A percentile compares a stretch with the other conserved stretches of the same genome.
Conservation (phyloP, 2,797 vertebrate species). For the Thaleichthys pacificus region DNA sequence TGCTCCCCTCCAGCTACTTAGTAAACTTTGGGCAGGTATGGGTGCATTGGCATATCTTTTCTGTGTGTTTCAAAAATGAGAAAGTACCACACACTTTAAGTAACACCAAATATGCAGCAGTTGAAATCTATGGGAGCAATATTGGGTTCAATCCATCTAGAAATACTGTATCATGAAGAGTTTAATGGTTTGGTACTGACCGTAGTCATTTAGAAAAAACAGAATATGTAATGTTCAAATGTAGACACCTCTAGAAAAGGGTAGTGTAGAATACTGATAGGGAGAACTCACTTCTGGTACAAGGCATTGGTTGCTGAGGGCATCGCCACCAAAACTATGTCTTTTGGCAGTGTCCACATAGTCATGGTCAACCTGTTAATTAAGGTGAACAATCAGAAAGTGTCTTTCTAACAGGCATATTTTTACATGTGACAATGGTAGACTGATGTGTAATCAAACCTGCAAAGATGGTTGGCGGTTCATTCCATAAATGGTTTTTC, state of each 20-base stretch:
- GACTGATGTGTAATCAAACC: conserved; percentile 39
- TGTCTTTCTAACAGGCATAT: neutral
- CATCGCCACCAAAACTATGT: conserved; percentile 48
- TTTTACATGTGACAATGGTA: neutral
- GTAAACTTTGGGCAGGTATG: conserved; percentile 34
- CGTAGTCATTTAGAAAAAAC: neutral
- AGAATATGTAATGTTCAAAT: neutral
- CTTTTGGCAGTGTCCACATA: conserved; percentile 29
- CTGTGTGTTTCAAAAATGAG: neutral
- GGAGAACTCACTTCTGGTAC: conserved; percentile 44
- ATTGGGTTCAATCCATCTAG: no score
- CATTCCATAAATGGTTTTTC: conserved; percentile 38
- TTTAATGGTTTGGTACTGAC: neutral
- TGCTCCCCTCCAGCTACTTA: conserved; percentile 37
- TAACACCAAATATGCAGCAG: no score
- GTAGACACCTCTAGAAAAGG: neutral
- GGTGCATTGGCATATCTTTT: neutral
- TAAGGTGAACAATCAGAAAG: neutral
- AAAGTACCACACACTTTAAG: conserved; percentile 2
- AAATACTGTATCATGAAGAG: neutral
- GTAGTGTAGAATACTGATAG: neutral
- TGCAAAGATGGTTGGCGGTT: conserved; percentile 49
- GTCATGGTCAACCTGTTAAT: conserved; percentile 36
- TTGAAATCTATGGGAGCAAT: no score
- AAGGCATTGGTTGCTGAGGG: conserved; percentile 42